A percentile compares a stretch with the other conserved stretches of the same genome.
Evolutionary conservation across 2,113 vertebrate species (phyloP).

Genomic region (Pteruthius melanotis): DNA sequence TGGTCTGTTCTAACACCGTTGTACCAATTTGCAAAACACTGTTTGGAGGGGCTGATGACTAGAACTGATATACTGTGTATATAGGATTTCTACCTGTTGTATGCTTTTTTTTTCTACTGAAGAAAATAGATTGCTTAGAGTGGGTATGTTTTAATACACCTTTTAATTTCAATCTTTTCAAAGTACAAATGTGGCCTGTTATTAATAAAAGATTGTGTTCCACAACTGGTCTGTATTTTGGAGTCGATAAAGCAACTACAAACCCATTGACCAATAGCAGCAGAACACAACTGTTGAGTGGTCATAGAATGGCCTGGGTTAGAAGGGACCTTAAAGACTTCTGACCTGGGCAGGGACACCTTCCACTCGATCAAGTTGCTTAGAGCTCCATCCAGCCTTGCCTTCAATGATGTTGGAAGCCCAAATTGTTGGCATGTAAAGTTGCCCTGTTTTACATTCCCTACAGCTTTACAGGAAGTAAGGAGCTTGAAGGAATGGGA

Average conservation of each 20-base stretch:
- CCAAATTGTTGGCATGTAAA: background rate
- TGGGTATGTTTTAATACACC: constrained; percentile 82
- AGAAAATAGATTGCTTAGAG: constrained; percentile 61
- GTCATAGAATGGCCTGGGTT: background rate
- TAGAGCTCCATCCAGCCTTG: background rate
- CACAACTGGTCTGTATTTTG: background rate
- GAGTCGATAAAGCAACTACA: background rate
- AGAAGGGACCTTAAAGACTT: background rate
- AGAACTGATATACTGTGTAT: constrained; percentile 71
- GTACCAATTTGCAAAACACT: background rate
- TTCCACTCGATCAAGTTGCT: background rate
- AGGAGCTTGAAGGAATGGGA: background rate
- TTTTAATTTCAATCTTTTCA: constrained; percentile 53
- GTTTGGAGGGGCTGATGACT: background rate
- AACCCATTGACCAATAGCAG: background rate
- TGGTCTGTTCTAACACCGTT: background rate
- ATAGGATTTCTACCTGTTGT: constrained; percentile 54
- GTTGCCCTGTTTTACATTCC: background rate
- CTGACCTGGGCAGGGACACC: background rate
- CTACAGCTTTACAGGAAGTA: background rate
- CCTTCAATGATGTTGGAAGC: background rate
- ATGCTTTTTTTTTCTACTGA: constrained; percentile 57
- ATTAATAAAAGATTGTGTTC: constrained; percentile 66
- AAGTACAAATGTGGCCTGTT: constrained; percentile 50
- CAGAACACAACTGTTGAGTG: background rate